Base-by-base conservation (phyloP, 2,797 vertebrate species). In the Alfaro cultratus region DNA sequence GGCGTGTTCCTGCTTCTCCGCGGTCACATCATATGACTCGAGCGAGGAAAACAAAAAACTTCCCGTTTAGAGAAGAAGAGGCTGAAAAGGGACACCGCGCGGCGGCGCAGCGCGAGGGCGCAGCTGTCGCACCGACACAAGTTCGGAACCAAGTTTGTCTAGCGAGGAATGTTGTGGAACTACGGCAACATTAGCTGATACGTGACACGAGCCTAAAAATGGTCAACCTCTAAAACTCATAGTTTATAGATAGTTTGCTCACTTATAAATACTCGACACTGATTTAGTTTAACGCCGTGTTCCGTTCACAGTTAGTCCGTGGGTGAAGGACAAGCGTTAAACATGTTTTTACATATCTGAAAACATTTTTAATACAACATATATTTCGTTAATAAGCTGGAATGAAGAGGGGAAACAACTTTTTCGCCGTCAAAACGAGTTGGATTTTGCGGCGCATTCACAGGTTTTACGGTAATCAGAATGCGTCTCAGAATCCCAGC, bases 11-110 rank as follows among this genome's bases (percentile, higher is more conserved):
- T 88, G 75, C 81, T 85, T 81, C 77, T 78, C 47, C 16, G 34
- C n/a, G 15, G 51, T 87, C 87, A 34, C 89, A 89, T 95, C 94
- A 96, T 93, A 90, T 95, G 95, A 96, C 92, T 89, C 43, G 31
- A 13, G 43, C 36, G 60, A 87, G 73, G 16, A n/a, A 1, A n/a
- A 16, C 78, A 13, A 83, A 80, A 84, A 87, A 88, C 86, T 85
- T 85, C 90, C 88, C 83, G 86, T 86, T 78, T n/a, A 77, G 34
- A 5, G 31, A 34, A 34, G 75, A 80, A 81, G 70, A 80, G 86
- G 55, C 70, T 73, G 72, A 72, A 43, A 64, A 73, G 11, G 23
- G n/a, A 49, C 62, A 43, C 2, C 36, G 64, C 64, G 64, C 18
- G 29, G 34, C 34, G 23, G 64, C 64, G 67, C 23, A 39, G 64